Evolutionary conservation across 2,888 invertebrate genomes (phyloP).

Genomic region (Amphipoea lucens): DNA sequence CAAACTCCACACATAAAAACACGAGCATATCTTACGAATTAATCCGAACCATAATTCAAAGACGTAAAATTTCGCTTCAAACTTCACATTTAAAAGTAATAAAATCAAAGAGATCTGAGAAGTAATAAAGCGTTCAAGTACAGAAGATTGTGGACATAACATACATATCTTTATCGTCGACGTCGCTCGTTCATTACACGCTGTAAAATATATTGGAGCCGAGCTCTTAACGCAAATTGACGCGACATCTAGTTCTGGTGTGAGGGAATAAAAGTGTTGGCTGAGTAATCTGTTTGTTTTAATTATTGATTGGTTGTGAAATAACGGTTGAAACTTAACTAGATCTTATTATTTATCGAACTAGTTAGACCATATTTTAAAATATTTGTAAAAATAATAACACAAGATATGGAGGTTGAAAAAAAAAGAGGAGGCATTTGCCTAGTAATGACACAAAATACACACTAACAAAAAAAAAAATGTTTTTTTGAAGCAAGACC

Average conservation of each 20-base stretch:
- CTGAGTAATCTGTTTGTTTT: slow-evolving; percentile 13
- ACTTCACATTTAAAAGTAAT: slow-evolving; percentile 65
- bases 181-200: slow-evolving; percentile 60
- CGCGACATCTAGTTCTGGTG: slow-evolving; percentile 51
- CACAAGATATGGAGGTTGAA: too few relatives aligned
- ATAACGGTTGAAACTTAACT: not conserved
- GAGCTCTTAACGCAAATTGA: slow-evolving; percentile 47
- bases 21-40: slow-evolving; percentile 47
- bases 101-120: slow-evolving; percentile 60
- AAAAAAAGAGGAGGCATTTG: too few relatives aligned
- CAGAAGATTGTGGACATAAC: slow-evolving; percentile 62
- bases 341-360: not conserved
- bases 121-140: slow-evolving; percentile 63
- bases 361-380: not conserved
- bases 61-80: slow-evolving; percentile 58
- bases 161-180: slow-evolving; percentile 65
- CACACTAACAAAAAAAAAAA: too few relatives aligned
- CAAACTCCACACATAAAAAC: slow-evolving; percentile 39
- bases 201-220: slow-evolving; percentile 54
- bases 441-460: too few relatives aligned
- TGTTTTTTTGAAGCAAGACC: too few relatives aligned
- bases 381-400: not conserved
- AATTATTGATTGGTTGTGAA: not conserved
- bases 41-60: slow-evolving; percentile 50
- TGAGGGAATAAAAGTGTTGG: slow-evolving; percentile 30